A percentile compares a stretch with the other conserved stretches of the same genome.
Evolutionary conservation across 2,888 invertebrate genomes (phyloP).

Genomic region (Scelioninae gen. 1): DNA sequence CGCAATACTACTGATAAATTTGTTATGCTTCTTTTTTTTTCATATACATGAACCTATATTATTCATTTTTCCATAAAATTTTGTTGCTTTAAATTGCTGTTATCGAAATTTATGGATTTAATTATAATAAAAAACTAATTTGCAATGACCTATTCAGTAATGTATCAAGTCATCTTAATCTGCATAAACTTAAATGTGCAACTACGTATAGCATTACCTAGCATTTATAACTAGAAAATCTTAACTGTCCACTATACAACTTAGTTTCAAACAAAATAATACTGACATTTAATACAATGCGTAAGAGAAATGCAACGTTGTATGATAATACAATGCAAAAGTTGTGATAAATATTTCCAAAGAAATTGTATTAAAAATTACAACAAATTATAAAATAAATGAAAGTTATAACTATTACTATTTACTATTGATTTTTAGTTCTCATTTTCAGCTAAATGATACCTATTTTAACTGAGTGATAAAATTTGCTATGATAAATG

Average conservation of each 20-base stretch:
- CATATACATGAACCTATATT: too few species aligned
- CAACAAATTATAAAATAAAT: too few species aligned
- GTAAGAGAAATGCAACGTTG: constrained; percentile 27
- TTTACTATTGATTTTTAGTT: too few species aligned
- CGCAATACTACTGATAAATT: too few species aligned
- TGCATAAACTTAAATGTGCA: constrained; percentile 61
- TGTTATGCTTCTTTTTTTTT: too few species aligned
- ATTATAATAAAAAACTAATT: constrained; percentile 13
- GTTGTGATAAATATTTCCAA: constrained; percentile 32
- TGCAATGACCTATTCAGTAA: constrained; percentile 22
- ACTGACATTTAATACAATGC: constrained; percentile 38
- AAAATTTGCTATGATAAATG: too few species aligned
- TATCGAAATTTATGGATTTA: neutral
- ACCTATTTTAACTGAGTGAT: too few species aligned
- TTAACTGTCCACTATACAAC: constrained; percentile 40
- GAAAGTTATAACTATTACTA: too few species aligned
- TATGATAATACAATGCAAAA: too few species aligned
- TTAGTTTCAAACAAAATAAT: neutral
- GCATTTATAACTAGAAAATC: constrained; percentile 57
- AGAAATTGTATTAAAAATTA: constrained; percentile 7
- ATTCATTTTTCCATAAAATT: too few species aligned
- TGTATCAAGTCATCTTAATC: constrained; percentile 31
- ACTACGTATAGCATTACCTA: constrained; percentile 23
- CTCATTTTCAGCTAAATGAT: too few species aligned
- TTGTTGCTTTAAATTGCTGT: too few species aligned